Base-by-base conservation (phyloP, 2,797 vertebrate genomes). In the Periophthalmus magnuspinnatus region DNA sequence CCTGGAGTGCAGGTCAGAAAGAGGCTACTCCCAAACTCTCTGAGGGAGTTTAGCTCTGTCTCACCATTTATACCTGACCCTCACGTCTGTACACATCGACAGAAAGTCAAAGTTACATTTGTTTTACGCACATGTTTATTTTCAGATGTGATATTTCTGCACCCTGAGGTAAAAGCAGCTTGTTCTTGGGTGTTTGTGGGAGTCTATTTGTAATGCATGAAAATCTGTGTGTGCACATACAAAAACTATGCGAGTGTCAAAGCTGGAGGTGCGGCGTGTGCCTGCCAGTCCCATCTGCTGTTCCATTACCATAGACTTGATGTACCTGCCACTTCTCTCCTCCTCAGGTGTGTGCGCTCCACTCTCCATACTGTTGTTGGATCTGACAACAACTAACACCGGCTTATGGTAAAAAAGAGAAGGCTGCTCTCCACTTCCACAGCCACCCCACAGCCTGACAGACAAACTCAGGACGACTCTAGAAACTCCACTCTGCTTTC, bases 291-390 rank as follows among this genome's bases (percentile, higher is more conserved):
- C 83, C 84, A 89, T 92, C 89, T 88, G 86, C 81, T 89, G 77
- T 82, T 86, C 78, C 86, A 71, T 89, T 87, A 80, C 86, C 78
- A 84, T 82, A 83, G 83, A 89, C 81, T 85, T 87, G 88, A 86
- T 89, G 88, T 91, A 90, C 89, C 89, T 91, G 88, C 88, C 86
- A 88, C 88, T 81, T 87, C 71, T 66, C 81, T 83, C 83, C 82
- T 83, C 82, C 80, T 81, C 79, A 84, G 82, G 71, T 80, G 72
- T 81, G 81, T 81, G 69, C 47, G 47, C 72, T 86, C 71, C 82
- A 63, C 80, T 80, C 68, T 84, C 79, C 70, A 74, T 87, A 75
- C 72, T 86, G 87, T 86, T 89, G 83, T 90, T 88, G 78, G 76
- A 85, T 83, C 80, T 91, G 88, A 89, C 86, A 89, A 79, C 81